A percentile compares a stretch with the other conserved stretches of the same genome.
Evolutionary conservation across 2,797 vertebrate genomes (phyloP).

Genomic region (Karalla daura): DNA sequence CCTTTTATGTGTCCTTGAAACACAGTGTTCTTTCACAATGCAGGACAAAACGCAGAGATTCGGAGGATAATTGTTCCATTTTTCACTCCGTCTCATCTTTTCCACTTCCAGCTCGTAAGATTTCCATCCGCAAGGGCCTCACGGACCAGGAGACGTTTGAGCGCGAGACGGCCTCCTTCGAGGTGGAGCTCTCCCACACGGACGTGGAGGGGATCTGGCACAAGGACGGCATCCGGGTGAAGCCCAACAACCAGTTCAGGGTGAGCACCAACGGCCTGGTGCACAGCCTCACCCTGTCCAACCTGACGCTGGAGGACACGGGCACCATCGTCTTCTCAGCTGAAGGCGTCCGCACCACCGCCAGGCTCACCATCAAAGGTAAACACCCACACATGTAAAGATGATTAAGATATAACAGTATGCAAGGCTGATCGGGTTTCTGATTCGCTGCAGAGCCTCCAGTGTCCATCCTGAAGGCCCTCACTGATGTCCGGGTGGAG

Average conservation of each 20-base stretch:
- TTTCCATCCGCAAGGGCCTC: slow-evolving; percentile 84
- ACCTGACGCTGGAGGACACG: slow-evolving; percentile 89
- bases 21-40: neutral
- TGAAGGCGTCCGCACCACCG: slow-evolving; percentile 87
- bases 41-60: neutral
- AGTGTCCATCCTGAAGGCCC: slow-evolving; percentile 85
- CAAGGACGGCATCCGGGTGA: slow-evolving; percentile 90
- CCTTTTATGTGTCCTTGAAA: slow-evolving; percentile 46
- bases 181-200: slow-evolving; percentile 91
- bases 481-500: slow-evolving; percentile 84
- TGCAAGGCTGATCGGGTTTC: slow-evolving; percentile 12
- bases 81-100: no score
- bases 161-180: slow-evolving; percentile 90
- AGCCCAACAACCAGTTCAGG: slow-evolving; percentile 84
- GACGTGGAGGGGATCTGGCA: slow-evolving; percentile 91
- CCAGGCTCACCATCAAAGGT: slow-evolving; percentile 90
- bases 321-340: slow-evolving; percentile 89
- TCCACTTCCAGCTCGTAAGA: slow-evolving; percentile 88
- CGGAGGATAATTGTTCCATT: neutral
- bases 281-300: slow-evolving; percentile 88
- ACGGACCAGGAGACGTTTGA: slow-evolving; percentile 88
- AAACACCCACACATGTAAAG: no score
- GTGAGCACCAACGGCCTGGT: slow-evolving; percentile 83
- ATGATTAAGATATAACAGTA: no score
- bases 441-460: slow-evolving; percentile 88